Percentiles rank a stretch among this genome's conserved stretches.
Evolutionary conservation across 2,888 invertebrate genomes (phyloP).

Genomic region (Masnerella sp.): DNA sequence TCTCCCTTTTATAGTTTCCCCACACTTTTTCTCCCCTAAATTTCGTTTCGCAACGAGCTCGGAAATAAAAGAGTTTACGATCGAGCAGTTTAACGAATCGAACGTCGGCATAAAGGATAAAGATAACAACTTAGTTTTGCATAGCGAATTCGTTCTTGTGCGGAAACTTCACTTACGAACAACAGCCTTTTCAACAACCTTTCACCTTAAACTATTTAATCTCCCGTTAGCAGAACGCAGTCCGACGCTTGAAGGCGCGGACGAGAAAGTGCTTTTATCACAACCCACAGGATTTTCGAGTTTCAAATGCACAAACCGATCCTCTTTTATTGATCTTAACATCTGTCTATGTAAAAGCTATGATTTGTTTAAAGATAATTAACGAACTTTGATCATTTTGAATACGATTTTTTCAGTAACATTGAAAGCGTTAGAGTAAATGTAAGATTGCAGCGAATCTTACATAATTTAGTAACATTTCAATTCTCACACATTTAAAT

Average conservation of each 20-base stretch:
- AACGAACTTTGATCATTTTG: too few relatives aligned
- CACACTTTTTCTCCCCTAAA: neutral
- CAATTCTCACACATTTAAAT: too few relatives aligned
- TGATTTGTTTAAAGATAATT: too few relatives aligned
- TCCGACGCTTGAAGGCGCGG: conserved; percentile 1
- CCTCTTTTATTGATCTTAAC: conserved; percentile 9
- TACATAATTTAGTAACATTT: too few relatives aligned
- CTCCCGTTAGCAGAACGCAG: conserved; percentile 13
- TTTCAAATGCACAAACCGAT: conserved; percentile 9
- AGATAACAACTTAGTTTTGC: conserved; percentile 26
- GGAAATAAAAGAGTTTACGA: conserved; percentile 20
- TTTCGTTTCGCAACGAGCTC: neutral
- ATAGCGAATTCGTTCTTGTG: conserved; percentile 10
- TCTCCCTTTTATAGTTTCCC: neutral
- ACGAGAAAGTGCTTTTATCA: conserved; percentile 34
- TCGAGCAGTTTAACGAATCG: conserved; percentile 21
- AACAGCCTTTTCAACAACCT: conserved; percentile 29
- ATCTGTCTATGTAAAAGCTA: too few relatives aligned
- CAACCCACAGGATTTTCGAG: conserved; percentile 26
- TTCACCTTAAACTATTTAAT: conserved; percentile 38
- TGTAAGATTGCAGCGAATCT: too few relatives aligned
- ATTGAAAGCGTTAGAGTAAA: too few relatives aligned
- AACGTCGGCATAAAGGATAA: conserved; percentile 10
- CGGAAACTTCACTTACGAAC: conserved; percentile 7
- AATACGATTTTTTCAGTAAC: too few relatives aligned